Base-by-base conservation (phyloP, 1,140 invertebrate genomes). In the Drusus annulatus region DNA sequence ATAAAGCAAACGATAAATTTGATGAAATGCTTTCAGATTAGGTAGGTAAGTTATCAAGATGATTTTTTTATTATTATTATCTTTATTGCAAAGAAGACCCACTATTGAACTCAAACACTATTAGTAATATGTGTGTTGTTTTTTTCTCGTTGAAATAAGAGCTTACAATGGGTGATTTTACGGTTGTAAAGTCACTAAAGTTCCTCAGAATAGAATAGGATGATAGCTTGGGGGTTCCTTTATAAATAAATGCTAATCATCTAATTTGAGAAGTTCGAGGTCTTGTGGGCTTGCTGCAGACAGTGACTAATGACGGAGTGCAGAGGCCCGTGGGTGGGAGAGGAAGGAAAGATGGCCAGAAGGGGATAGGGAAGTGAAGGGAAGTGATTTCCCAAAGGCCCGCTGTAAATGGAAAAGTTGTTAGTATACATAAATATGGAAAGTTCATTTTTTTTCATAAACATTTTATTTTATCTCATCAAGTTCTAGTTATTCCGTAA, bases 401-500 rank as follows among this genome's bases (percentile, higher is more conserved):
- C 21, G 17, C 68, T 51, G 68, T 19, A 71, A 69, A 51, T 52
- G 50, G 36, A 52, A 71, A 71, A 71, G 45, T 71, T 69, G 31
- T 71, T 51, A 51, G 65, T 45, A 65, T 52, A 71, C 68, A 52
- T 65, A 65, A 69, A 71, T 51, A 71, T 51, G 68, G 45, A 71
- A 71, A 71, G 68, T 51, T 52, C 19, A 71, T 51, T 71, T 71
- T n/a, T 28, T 71, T 71, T 51, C 45, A 71, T 71, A 71, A 71
- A 71, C 50, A 51, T 71, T 51, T 71, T n/a, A 50, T 52, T 71
- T 71, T 52, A 71, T 65, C 16, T 28, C 16, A n/a, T 28, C 62
- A 60, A 60, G 56, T 21, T 65, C 17, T 10, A 1, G 6, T 63
- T 25, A 31, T 28, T 31, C 62, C 21, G 16, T 6, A 28, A 25